Conservation (phyloP, 2,113 vertebrate species). For the Caloenas nicobarica region DNA sequence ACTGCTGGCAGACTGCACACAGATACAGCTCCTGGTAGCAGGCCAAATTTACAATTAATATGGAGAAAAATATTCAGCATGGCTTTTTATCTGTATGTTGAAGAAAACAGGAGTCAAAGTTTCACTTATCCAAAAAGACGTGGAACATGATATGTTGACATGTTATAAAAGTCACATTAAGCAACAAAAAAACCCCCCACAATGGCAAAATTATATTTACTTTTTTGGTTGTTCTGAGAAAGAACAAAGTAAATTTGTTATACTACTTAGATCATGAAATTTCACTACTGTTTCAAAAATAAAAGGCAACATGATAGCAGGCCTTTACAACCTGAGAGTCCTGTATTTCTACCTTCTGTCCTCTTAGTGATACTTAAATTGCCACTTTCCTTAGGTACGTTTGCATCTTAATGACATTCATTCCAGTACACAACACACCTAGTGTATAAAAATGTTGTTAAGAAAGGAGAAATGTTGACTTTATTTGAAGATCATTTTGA, state of each 20-base stretch:
- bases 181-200: neutral
- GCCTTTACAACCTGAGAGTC: neutral
- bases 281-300: neutral
- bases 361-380: neutral
- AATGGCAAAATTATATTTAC: neutral
- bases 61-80: neutral
- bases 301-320: neutral
- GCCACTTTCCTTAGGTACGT: neutral
- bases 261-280: neutral
- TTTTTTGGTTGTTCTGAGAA: neutral
- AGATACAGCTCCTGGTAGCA: neutral
- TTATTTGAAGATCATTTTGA: neutral
- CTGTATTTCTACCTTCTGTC: neutral
- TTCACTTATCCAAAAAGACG: neutral
- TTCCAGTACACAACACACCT: neutral
- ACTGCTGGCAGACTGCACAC: neutral
- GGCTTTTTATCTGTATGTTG: neutral
- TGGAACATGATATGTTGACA: fast-evolving
- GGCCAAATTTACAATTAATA: conserved; percentile 6
- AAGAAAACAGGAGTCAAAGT: neutral
- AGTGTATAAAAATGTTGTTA: neutral
- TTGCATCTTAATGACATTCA: neutral
- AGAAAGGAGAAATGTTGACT: neutral
- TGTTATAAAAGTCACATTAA: neutral
- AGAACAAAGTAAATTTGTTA: neutral